Conservation (phyloP, 2,888 invertebrate genomes). For the Timema podura region DNA sequence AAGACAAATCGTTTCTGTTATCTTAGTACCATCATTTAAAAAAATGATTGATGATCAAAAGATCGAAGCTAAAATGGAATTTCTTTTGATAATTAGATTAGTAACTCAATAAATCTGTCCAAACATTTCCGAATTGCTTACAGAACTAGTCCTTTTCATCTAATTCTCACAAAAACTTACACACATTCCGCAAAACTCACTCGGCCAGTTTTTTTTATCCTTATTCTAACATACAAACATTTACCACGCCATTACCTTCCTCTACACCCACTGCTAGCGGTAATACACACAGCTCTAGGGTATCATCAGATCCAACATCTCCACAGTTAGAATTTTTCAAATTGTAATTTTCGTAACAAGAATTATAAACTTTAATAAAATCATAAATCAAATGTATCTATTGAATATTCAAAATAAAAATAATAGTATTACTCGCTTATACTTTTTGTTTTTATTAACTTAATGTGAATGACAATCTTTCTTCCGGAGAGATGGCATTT, state of each 20-base stretch:
- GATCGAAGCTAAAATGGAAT: constrained; percentile 3
- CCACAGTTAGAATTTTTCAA: not conserved
- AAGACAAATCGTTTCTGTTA: not conserved
- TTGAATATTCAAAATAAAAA: not conserved
- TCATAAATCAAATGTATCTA: too few relatives aligned
- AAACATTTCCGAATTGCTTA: constrained; percentile 1
- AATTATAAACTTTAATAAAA: too few relatives aligned
- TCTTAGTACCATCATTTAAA: not conserved
- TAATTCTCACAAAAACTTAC: not conserved
- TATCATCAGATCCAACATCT: constrained; percentile 4
- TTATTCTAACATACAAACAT: not conserved
- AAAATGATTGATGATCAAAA: not conserved
- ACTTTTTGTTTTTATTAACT: not conserved
- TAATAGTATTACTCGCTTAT: not conserved
- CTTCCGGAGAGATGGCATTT: constrained; percentile 1
- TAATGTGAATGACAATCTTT: not conserved
- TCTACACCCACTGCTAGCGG: not conserved
- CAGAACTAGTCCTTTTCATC: constrained; percentile 4
- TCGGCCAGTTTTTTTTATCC: not conserved
- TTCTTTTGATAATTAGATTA: not conserved
- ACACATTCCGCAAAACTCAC: not conserved
- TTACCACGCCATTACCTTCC: not conserved
- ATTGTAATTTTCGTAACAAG: not conserved
- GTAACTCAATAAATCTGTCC: not conserved
- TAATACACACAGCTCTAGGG: not conserved